Conservation (phyloP, 1,140 invertebrate species). For the Capitella teleta region DNA sequence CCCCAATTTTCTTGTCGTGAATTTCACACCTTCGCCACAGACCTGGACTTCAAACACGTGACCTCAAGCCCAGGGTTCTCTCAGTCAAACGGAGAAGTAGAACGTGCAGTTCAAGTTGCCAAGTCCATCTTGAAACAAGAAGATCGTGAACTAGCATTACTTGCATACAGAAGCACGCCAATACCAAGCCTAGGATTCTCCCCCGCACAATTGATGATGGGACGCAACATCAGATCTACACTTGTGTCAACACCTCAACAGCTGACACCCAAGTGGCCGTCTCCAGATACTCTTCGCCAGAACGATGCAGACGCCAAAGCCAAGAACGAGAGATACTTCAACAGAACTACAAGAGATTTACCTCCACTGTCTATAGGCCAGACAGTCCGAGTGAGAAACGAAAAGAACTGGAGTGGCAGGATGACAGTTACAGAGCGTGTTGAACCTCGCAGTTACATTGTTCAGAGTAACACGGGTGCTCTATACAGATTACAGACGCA, state of each 20-base stretch:
- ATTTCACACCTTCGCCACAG: neutral
- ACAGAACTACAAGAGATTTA: no score
- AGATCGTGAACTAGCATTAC: neutral
- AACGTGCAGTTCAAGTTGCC: neutral
- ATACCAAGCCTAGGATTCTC: no score
- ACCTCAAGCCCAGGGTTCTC: neutral
- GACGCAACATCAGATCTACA: neutral
- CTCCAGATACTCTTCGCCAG: neutral
- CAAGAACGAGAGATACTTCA: neutral
- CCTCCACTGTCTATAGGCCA: no score
- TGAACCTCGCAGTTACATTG: no score
- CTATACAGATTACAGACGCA: no score
- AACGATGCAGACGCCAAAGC: neutral
- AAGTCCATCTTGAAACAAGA: neutral
- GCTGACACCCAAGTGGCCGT: neutral
- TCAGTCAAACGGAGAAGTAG: constrained; percentile 8
- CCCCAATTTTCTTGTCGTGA: constrained; percentile 3
- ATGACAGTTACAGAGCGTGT: no score
- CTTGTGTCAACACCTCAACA: neutral
- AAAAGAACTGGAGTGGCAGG: no score
- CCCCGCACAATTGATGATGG: neutral
- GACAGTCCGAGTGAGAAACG: neutral
- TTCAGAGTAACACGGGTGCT: no score
- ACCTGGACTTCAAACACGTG: neutral
- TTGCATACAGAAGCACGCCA: neutral